Percentiles rank a stretch among this genome's conserved stretches.
Conservation (phyloP, 2,888 invertebrate species). For the Falcaria lacertinaria region DNA sequence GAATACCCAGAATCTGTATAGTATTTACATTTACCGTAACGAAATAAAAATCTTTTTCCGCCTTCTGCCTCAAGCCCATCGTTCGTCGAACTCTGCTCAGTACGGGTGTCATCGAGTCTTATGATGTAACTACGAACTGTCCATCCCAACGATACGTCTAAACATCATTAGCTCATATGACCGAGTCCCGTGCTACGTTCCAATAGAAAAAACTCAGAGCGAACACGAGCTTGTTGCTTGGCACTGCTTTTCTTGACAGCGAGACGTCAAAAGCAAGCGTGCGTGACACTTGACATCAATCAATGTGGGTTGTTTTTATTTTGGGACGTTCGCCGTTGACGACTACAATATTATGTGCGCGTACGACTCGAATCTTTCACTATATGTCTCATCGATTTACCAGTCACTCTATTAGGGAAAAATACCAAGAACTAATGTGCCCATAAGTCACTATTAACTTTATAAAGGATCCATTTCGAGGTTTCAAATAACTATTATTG, state of each 20-base stretch:
- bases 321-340: constrained; percentile 46
- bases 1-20: constrained; percentile 34
- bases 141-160: constrained; percentile 46
- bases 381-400: constrained; percentile 20
- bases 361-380: constrained; percentile 22
- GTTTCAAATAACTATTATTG: too few relatives aligned
- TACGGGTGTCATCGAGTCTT: constrained; percentile 27
- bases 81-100: constrained; percentile 26
- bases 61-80: constrained; percentile 27
- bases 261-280: constrained; percentile 65
- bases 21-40: constrained; percentile 31
- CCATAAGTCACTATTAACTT: background rate
- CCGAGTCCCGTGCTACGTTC: constrained; percentile 40
- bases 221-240: constrained; percentile 44
- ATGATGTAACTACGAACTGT: constrained; percentile 43
- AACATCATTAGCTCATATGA: constrained; percentile 56
- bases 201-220: constrained; percentile 40
- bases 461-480: background rate
- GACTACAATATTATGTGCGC: constrained; percentile 31
- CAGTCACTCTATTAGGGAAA: background rate
- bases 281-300: constrained; percentile 68
- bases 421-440: background rate
- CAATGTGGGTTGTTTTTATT: constrained; percentile 65
- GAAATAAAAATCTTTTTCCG: constrained; percentile 41
- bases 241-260: constrained; percentile 63